Percentiles rank a stretch among this genome's conserved stretches.
Evolutionary conservation across 2,113 vertebrate species (phyloP).

Genomic region (Hippocampus abdominalis): DNA sequence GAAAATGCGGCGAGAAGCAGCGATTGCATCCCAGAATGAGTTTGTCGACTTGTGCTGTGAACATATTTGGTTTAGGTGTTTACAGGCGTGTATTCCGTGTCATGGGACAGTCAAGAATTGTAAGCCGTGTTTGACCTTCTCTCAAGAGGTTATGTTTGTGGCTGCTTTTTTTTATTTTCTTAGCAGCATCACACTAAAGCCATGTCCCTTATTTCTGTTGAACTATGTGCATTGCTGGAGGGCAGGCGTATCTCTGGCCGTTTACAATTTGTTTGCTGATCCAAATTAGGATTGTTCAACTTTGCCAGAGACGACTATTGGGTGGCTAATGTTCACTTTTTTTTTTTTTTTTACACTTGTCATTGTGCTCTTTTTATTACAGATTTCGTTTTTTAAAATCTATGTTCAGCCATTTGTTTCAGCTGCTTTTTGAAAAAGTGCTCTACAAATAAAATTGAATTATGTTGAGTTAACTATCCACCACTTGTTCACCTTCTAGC

Average conservation of each 20-base stretch:
- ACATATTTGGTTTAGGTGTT: not conserved
- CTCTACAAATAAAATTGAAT: not conserved
- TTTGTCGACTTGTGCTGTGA: conserved; percentile 15
- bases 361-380: not conserved
- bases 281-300: not conserved
- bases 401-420: not conserved
- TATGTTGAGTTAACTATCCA: not conserved
- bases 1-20: not conserved
- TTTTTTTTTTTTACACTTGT: not conserved
- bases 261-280: not conserved
- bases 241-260: not conserved
- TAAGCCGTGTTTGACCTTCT: not conserved
- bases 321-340: not conserved
- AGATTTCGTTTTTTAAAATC: not conserved
- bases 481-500: not conserved
- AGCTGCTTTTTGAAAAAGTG: not conserved
- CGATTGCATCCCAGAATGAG: conserved; percentile 7
- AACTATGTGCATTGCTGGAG: not conserved
- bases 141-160: not conserved
- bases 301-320: not conserved
- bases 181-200: not conserved
- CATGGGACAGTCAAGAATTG: not conserved
- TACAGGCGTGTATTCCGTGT: conserved; percentile 8
- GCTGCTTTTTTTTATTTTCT: not conserved
- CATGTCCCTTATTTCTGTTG: not conserved